These are phyloP conservation scores for Ferrisia virgata DNA, from an alignment of 2,888 invertebrate species.

Conservation along the genomic window DNA sequence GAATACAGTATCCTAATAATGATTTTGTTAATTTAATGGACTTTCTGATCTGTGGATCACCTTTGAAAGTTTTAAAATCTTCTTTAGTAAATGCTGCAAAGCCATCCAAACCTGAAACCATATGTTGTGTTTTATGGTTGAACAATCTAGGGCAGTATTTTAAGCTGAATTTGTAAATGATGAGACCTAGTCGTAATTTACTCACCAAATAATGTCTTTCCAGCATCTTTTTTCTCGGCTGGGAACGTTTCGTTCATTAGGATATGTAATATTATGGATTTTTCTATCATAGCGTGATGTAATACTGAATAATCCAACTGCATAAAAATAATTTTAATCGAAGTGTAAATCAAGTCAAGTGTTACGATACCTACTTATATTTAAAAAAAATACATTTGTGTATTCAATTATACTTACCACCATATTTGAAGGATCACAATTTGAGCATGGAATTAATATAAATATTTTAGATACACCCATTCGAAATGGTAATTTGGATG, in stretches of 20 bases:
- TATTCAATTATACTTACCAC: conserved; percentile 64
- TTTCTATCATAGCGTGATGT: conserved; percentile 76
- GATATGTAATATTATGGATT: conserved; percentile 76
- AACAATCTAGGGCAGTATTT: neutral
- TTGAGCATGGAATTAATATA: conserved; percentile 74
- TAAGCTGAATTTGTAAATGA: neutral
- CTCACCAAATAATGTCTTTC: conserved; percentile 73
- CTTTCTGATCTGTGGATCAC: conserved; percentile 68
- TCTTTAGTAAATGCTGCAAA: conserved; percentile 75
- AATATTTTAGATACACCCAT: conserved; percentile 81
- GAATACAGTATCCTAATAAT: conserved; percentile 72
- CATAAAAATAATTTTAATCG: conserved; percentile 47
- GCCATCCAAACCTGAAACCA: conserved; percentile 68
- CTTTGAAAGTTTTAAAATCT: conserved; percentile 65
- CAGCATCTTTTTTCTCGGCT: conserved; percentile 67
- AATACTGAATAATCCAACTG: conserved; percentile 80
- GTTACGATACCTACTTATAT: no score
- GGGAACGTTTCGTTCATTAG: conserved; percentile 78
- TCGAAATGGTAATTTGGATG: conserved; percentile 71
- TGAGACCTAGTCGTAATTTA: conserved; percentile 47
- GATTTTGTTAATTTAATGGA: conserved; percentile 74
- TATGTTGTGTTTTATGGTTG: neutral
- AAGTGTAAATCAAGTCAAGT: no score
- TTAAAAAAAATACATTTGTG: neutral
- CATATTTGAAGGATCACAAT: conserved; percentile 68